phyloP scores from a whole-genome alignment of 2,888 invertebrate species.

The Brenthis hecate region DNA sequence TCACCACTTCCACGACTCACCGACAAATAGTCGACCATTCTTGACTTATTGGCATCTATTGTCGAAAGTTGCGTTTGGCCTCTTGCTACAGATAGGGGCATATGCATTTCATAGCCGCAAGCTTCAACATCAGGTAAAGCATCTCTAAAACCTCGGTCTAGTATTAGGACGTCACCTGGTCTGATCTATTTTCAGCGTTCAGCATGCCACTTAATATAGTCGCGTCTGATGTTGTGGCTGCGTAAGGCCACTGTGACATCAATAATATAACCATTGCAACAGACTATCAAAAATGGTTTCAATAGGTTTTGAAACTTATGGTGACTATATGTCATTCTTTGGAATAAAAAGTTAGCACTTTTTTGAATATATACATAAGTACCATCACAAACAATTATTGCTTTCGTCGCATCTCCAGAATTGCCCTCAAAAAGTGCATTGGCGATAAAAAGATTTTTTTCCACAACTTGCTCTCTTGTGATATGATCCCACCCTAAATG shows the following conservation, averaged over 20 bases:
- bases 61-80: slow-evolving; percentile 29
- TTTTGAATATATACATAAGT: too few species aligned
- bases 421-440: too few species aligned
- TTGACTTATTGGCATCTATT: slow-evolving; percentile 25
- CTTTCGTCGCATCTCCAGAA: not conserved
- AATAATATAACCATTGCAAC: slow-evolving; percentile 33
- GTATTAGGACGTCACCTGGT: slow-evolving; percentile 25
- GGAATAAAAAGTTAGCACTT: too few species aligned
- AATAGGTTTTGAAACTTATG: too few species aligned
- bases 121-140: slow-evolving; percentile 15
- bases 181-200: not conserved
- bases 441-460: too few species aligned
- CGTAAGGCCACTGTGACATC: slow-evolving; percentile 30
- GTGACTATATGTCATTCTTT: too few species aligned
- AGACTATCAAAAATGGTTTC: slow-evolving; percentile 37
- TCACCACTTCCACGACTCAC: slow-evolving; percentile 37
- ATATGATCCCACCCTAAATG: slow-evolving; percentile 15
- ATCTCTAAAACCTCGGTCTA: slow-evolving; percentile 29
- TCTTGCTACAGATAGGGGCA: slow-evolving; percentile 26
- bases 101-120: slow-evolving; percentile 19
- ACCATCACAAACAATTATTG: too few species aligned
- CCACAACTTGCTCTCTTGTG: not conserved
- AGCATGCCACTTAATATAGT: slow-evolving; percentile 10
- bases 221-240: slow-evolving; percentile 32
- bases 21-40: slow-evolving; percentile 27